Evolutionary conservation across 2,113 vertebrate species (phyloP).

Genomic region (Accipiter virgatus): DNA sequence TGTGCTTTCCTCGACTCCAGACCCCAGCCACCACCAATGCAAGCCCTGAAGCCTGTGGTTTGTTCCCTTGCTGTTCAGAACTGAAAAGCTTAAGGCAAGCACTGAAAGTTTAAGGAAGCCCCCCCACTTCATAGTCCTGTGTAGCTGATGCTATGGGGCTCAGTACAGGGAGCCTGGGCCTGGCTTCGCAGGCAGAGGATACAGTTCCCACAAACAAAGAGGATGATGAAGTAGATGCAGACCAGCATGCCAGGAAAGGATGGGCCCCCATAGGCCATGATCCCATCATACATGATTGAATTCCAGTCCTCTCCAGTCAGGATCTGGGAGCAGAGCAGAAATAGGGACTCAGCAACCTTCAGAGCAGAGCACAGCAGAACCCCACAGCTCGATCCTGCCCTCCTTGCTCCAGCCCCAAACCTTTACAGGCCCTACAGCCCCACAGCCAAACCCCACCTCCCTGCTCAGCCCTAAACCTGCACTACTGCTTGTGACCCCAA

Average conservation of each 20-base stretch:
- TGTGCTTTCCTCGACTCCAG: not conserved
- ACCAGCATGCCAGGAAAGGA: constrained; percentile 89
- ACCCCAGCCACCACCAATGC: not conserved
- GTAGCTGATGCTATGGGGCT: not conserved
- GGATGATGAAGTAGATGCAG: constrained; percentile 92
- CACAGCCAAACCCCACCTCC: not conserved
- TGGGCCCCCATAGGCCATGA: constrained; percentile 92
- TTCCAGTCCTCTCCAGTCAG: constrained; percentile 96
- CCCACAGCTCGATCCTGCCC: not conserved
- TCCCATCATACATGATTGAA: constrained; percentile 91
- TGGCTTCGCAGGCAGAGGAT: constrained; percentile 73
- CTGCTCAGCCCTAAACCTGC: not conserved
- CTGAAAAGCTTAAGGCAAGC: not conserved
- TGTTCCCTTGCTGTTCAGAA: not conserved
- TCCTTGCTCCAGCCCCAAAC: not conserved
- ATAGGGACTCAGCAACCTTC: not conserved
- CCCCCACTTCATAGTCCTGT: not conserved
- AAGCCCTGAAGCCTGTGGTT: not conserved
- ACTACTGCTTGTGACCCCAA: not conserved
- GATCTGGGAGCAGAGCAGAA: constrained; percentile 72
- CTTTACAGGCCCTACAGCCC: not conserved
- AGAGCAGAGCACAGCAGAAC: not conserved
- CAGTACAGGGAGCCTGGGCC: not conserved
- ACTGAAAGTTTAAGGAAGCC: not conserved
- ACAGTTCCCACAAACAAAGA: constrained; percentile 95